These are phyloP conservation scores for Hoplostethus mediterraneus DNA, from an alignment of 2,797 vertebrate species.

Conservation along the genomic window DNA sequence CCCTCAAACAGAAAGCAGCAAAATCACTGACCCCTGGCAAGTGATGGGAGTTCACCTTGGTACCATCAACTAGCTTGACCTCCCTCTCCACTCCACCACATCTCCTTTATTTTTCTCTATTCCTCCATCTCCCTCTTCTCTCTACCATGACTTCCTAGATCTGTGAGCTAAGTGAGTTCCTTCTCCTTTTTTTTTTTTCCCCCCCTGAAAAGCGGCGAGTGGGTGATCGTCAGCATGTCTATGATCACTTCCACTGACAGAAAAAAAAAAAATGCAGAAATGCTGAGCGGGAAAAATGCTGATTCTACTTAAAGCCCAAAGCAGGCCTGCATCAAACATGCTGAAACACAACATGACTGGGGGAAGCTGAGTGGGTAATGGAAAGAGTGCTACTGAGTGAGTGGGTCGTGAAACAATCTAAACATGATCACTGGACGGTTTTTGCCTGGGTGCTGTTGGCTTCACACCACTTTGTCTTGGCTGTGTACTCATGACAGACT, in stretches of 20 bases:
- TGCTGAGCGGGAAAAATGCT: slow-evolving; percentile 57
- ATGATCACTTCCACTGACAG: slow-evolving; percentile 71
- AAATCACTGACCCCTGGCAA: slow-evolving; percentile 70
- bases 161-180: slow-evolving; percentile 43
- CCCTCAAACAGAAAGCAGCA: slow-evolving; percentile 27
- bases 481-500: slow-evolving; percentile 37
- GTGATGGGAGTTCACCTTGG: slow-evolving; percentile 67
- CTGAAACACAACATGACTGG: slow-evolving; percentile 67
- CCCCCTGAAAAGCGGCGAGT: slow-evolving; percentile 41
- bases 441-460: slow-evolving; percentile 19
- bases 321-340: slow-evolving; percentile 60
- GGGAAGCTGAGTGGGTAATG: slow-evolving; percentile 42
- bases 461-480: slow-evolving; percentile 37
- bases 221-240: slow-evolving; percentile 46
- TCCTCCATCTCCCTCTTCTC: slow-evolving; percentile 45
- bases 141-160: slow-evolving; percentile 51
- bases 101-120: slow-evolving; percentile 48
- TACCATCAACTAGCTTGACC: slow-evolving; percentile 62
- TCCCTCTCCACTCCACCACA: slow-evolving; percentile 19
- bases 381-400: slow-evolving; percentile 9
- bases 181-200: not conserved
- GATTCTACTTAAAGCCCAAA: slow-evolving; percentile 54
- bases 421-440: slow-evolving; percentile 44
- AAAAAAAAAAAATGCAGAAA: slow-evolving; percentile 63
- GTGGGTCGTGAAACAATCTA: slow-evolving; percentile 58